Evolutionary conservation across 2,888 invertebrate species (phyloP).

Genomic region (Agriopis marginaria): DNA sequence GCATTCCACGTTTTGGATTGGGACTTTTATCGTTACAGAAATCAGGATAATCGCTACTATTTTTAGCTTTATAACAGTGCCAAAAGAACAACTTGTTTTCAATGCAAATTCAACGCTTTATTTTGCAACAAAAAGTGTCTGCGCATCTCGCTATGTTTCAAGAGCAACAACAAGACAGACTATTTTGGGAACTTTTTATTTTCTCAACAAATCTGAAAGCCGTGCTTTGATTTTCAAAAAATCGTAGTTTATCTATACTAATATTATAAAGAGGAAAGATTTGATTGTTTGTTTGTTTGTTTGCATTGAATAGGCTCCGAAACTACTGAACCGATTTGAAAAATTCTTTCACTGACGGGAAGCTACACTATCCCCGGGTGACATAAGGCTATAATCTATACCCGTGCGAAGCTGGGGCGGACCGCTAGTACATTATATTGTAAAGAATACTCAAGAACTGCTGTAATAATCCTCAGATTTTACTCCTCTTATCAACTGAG

Average conservation of each 20-base stretch:
- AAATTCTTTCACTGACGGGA: no score
- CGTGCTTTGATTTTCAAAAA: constrained; percentile 32
- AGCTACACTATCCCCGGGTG: no score
- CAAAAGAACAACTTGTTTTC: constrained; percentile 9
- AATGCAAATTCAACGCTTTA: constrained; percentile 1
- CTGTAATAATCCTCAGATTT: constrained; percentile 31
- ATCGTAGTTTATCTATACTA: constrained; percentile 12
- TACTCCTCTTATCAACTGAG: constrained; percentile 33
- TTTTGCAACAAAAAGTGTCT: constrained; percentile 3
- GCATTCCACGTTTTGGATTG: neutral
- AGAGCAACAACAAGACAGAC: constrained; percentile 1
- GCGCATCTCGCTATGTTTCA: constrained; percentile 1
- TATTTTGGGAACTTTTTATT: constrained; percentile 17
- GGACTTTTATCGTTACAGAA: neutral
- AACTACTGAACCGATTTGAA: no score
- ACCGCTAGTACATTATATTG: neutral
- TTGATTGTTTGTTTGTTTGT: no score
- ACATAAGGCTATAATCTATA: no score
- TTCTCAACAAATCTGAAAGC: neutral
- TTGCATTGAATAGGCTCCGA: no score
- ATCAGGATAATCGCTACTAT: constrained; percentile 7
- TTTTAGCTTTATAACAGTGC: constrained; percentile 1
- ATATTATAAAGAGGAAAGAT: no score
- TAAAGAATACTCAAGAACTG: constrained; percentile 14
- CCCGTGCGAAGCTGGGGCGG: no score